A percentile compares a stretch with the other conserved stretches of the same genome.
Conservation (phyloP, 1,140 invertebrate species). For the Neoseiulus cucumeris region DNA sequence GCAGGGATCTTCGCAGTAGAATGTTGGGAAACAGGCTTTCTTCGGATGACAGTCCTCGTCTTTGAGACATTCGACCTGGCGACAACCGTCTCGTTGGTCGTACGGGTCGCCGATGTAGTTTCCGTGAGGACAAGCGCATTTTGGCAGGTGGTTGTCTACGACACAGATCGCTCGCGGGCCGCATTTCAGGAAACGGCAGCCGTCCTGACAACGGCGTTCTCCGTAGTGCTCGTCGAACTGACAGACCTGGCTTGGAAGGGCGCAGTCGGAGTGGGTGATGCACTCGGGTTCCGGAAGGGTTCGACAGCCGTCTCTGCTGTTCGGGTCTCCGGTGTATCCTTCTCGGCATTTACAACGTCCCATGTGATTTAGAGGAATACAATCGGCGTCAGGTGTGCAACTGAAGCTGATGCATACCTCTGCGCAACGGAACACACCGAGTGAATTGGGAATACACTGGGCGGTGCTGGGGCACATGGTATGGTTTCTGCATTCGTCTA, state of each 20-base stretch:
- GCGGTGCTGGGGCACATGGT: constrained; percentile 17
- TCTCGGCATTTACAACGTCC: constrained; percentile 48
- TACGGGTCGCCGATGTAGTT: constrained; percentile 56
- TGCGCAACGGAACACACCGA: constrained; percentile 60
- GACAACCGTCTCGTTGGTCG: constrained; percentile 45
- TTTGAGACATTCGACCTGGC: constrained; percentile 49
- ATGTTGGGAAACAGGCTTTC: constrained; percentile 45
- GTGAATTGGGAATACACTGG: constrained; percentile 49
- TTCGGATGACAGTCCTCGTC: constrained; percentile 53
- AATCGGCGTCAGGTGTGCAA: constrained; percentile 58
- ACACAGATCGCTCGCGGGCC: constrained; percentile 54
- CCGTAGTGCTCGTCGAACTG: constrained; percentile 27
- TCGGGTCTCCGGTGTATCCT: constrained; percentile 65
- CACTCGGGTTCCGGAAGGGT: constrained; percentile 25
- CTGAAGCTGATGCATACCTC: constrained; percentile 52
- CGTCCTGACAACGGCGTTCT: constrained; percentile 45
- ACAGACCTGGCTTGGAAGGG: constrained; percentile 40
- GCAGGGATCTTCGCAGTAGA: constrained; percentile 48
- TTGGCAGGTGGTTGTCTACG: constrained; percentile 63
- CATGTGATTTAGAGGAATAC: constrained; percentile 44
- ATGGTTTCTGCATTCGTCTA: constrained; percentile 18
- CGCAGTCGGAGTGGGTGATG: constrained; percentile 19
- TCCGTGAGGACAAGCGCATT: constrained; percentile 66
- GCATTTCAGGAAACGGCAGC: constrained; percentile 51
- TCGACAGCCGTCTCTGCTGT: constrained; percentile 57